phyloP scores from a whole-genome alignment of 2,797 vertebrate species.

The Microctenopoma stevenorrisi region DNA sequence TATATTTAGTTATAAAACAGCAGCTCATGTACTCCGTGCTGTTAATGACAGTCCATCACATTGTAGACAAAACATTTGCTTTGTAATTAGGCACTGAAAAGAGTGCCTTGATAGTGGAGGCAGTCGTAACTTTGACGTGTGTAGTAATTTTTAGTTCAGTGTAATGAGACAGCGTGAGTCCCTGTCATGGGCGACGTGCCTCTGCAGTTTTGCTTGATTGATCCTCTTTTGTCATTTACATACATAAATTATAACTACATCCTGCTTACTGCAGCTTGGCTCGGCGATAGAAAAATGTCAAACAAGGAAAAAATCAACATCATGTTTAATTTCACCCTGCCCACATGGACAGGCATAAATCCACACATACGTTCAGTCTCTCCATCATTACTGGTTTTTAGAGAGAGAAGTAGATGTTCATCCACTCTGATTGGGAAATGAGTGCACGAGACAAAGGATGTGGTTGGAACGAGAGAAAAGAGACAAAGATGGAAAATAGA shows the following conservation, averaged over 20 bases:
- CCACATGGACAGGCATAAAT: conserved; percentile 16
- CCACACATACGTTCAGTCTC: conserved; percentile 23
- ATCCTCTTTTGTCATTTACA: neutral
- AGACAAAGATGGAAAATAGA: neutral
- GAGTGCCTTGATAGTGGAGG: conserved; percentile 27
- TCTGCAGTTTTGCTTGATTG: neutral
- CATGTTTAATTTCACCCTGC: conserved; percentile 14
- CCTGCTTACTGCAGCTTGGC: neutral
- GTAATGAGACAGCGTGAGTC: conserved; percentile 35
- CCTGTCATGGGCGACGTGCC: neutral
- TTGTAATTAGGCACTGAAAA: conserved; percentile 39
- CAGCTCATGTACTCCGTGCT: neutral
- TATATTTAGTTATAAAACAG: neutral
- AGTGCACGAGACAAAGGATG: conserved; percentile 3
- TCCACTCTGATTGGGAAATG: conserved; percentile 7
- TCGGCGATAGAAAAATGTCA: neutral
- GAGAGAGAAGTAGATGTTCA: conserved; percentile 45
- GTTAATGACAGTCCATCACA: conserved; percentile 13
- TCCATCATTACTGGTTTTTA: conserved; percentile 24
- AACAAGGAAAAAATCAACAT: neutral
- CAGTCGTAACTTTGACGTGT: conserved; percentile 27
- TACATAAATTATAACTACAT: neutral
- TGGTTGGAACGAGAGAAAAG: conserved; percentile 10
- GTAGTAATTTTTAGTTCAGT: conserved; percentile 38
- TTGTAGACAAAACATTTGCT: conserved; percentile 32